These are phyloP conservation scores for Calameuta pallipes DNA, from an alignment of 2,888 invertebrate genomes.

Conservation along the genomic window DNA sequence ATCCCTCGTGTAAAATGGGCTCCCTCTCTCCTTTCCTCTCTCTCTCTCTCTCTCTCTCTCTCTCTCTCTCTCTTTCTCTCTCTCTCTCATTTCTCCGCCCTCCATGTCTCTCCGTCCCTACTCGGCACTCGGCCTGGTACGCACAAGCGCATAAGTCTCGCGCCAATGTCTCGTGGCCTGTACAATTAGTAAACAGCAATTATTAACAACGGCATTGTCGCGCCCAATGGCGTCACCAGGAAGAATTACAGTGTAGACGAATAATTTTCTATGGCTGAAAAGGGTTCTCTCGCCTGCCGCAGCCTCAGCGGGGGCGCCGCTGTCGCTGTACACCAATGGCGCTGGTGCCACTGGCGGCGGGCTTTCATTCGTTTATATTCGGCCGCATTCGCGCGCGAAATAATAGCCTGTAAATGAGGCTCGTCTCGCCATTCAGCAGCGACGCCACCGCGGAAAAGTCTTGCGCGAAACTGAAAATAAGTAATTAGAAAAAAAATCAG, in stretches of 20 bases:
- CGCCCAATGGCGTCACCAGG: constrained; percentile 12
- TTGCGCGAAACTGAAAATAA: constrained; percentile 1
- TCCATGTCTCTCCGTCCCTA: background rate
- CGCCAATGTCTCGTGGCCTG: constrained; percentile 14
- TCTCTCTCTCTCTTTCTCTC: too few species aligned
- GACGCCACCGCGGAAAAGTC: constrained; percentile 12
- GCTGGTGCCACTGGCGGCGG: background rate
- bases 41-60: constrained; percentile 10
- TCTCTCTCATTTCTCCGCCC: background rate
- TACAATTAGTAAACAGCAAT: constrained; percentile 35
- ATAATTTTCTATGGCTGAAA: constrained; percentile 24
- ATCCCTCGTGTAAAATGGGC: background rate
- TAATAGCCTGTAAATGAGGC: constrained; percentile 12
- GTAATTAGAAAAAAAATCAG: constrained; percentile 9
- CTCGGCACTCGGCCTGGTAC: too few species aligned
- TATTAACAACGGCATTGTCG: constrained; percentile 38
- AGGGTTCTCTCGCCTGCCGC: constrained; percentile 7
- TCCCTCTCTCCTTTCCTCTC: background rate
- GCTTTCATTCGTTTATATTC: constrained; percentile 1
- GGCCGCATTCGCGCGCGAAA: constrained; percentile 10
- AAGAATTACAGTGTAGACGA: constrained; percentile 25
- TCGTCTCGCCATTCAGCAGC: background rate
- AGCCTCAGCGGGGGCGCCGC: too few species aligned
- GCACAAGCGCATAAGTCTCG: background rate
- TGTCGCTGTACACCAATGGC: too few species aligned